A percentile compares a stretch with the other conserved stretches of the same genome.
phyloP scores from a whole-genome alignment of 2,113 vertebrate species.

The Vicugna pacos region DNA sequence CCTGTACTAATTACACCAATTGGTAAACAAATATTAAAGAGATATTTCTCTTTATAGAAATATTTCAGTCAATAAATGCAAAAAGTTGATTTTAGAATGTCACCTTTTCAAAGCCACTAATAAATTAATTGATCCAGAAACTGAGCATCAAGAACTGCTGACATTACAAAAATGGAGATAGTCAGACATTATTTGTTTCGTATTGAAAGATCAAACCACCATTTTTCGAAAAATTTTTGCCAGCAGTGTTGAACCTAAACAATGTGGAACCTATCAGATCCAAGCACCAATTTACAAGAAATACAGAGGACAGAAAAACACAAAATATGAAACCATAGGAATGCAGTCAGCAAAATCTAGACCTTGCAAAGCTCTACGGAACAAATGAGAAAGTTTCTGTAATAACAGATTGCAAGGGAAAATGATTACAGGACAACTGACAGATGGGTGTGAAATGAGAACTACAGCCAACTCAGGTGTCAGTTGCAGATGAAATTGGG shows the following conservation, averaged over 20 bases:
- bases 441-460: neutral
- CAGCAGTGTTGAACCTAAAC: neutral
- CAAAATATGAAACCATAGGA: neutral
- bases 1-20: neutral
- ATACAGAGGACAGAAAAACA: neutral
- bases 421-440: neutral
- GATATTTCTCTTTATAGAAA: neutral
- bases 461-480: neutral
- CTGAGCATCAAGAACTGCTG: neutral
- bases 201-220: neutral
- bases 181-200: neutral
- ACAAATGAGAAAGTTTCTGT: neutral
- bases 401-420: neutral
- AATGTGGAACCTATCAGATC: neutral
- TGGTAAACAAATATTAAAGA: neutral
- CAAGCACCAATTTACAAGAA: neutral
- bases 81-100: neutral
- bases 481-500: neutral
- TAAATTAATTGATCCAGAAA: neutral
- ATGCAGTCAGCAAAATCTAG: neutral
- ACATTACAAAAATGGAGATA: neutral
- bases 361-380: neutral
- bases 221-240: neutral
- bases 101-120: neutral
- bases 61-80: neutral